Percentiles rank a stretch among this genome's conserved stretches.
Conservation (phyloP, 2,113 vertebrate species). For the Oreochromis aureus region DNA sequence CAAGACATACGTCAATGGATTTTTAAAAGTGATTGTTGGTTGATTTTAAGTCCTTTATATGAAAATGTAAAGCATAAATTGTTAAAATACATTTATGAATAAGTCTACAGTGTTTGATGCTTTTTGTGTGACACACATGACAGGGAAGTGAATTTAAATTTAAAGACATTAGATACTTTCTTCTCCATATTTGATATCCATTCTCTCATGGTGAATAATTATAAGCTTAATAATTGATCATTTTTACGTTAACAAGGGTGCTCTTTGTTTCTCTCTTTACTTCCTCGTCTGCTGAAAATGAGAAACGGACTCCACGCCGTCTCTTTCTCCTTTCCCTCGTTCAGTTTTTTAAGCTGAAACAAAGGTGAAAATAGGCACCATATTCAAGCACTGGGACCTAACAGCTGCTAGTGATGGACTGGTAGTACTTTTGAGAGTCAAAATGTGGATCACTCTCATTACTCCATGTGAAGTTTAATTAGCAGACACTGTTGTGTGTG, state of each 20-base stretch:
- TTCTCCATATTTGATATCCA: neutral
- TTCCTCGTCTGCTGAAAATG: neutral
- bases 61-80: neutral
- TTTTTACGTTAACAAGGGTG: neutral
- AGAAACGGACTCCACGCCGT: neutral
- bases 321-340: neutral
- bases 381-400: neutral
- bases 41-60: neutral
- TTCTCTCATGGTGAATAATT: neutral
- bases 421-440: neutral
- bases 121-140: neutral
- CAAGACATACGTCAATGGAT: neutral
- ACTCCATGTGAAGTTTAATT: neutral
- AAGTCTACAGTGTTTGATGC: neutral
- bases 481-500: neutral
- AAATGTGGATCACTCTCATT: neutral
- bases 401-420: neutral
- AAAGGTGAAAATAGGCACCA: neutral
- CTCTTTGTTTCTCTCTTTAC: neutral
- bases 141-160: neutral
- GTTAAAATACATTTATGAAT: neutral
- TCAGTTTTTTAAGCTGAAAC: neutral
- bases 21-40: neutral
- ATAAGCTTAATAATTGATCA: neutral
- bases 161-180: neutral